Evolutionary conservation across 2,113 vertebrate species (phyloP).

Genomic region (Cygnus buccinator): DNA sequence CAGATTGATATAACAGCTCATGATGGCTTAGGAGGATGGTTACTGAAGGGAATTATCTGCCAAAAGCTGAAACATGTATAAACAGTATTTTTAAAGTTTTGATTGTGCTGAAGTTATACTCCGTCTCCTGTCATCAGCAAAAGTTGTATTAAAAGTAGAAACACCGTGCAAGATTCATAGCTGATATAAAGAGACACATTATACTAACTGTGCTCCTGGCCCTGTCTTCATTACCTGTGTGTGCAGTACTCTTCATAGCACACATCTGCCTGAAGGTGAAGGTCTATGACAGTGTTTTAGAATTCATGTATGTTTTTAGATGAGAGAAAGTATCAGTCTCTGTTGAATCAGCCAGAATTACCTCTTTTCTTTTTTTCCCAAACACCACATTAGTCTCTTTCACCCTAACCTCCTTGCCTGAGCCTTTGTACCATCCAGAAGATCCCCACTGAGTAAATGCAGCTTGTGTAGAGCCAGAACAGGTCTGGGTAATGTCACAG

Average conservation of each 20-base stretch:
- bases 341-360: background rate
- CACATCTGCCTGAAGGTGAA: background rate
- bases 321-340: background rate
- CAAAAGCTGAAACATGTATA: background rate
- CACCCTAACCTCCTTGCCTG: no score
- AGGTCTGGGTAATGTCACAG: no score
- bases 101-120: background rate
- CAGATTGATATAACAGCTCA: background rate
- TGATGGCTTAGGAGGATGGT: background rate
- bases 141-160: background rate
- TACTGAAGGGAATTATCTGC: background rate
- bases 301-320: background rate
- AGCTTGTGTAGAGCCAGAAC: no score
- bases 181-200: background rate
- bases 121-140: background rate
- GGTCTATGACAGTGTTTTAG: background rate
- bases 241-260: background rate
- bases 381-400: no score
- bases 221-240: background rate
- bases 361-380: background rate
- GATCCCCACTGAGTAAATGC: no score
- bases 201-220: background rate
- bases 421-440: no score
- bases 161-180: background rate
- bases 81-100: background rate